Evolutionary conservation across 2,888 invertebrate genomes (phyloP), one percentile per base, ranked within the genome.

Genomic region (Petrolisthes cinctipes): DNA sequence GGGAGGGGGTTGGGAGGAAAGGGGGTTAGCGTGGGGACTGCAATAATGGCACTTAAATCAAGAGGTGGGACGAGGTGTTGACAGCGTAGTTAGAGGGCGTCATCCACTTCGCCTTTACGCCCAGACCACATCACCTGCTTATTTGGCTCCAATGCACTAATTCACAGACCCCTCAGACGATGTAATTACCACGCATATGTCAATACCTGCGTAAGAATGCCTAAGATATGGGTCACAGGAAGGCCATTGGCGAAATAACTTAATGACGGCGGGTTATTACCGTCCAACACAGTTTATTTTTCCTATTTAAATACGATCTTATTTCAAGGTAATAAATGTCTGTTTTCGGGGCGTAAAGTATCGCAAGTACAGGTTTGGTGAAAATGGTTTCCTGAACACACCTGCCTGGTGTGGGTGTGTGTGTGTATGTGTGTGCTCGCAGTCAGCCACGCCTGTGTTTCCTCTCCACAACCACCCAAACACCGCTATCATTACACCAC

Each of bases 21-120:
- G 73, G 23, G 83, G 61, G 20, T 23, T 23, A 23, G 66, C 53
- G 66, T 23, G 51, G 14, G 56, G n/a, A 17, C 71, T 9, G 17
- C 23, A 73, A 23, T 81, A 61, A 81, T 57, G 73, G 85, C 71
- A 37, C 5, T 23, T 85, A 85, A 73, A 80, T 85, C 81, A 85
- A 37, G 23, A 37, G 5, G 0, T 54, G 51, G 57, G 79, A 85
- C 71, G 81, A 82, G 66, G 86, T 79, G 86, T 86, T 86, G 86
- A 82, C 86, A 61, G 71, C 4, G 23, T 78, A 66, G 81, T 86
- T 82, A 86, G 61, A 66, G 82, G 76, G 53, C 53, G 82, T 76
- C 82, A 66, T 76, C 80, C 73, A 56, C 54, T 73, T 54, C 4
- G 14, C 51, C 66, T 81, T 81, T 66, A 66, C 66, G 54, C n/a